Base-by-base conservation (phyloP, 1,140 invertebrate species). In the Rhagoletis zephyria region DNA sequence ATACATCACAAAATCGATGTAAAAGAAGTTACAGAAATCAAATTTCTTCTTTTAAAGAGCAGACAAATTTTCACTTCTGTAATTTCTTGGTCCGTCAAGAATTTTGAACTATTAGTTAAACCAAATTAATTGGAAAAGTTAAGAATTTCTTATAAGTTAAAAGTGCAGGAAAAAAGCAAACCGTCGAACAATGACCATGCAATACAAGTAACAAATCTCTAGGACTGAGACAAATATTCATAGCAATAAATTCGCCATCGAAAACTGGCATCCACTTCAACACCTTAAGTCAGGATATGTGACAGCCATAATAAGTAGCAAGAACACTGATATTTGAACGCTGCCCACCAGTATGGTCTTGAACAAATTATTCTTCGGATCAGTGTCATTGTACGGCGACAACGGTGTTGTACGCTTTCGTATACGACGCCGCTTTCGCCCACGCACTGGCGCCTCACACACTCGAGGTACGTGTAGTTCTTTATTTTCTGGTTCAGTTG, bases 231-330 rank as follows among this genome's bases (percentile, higher is more conserved):
- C 40, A 45, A 74, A 4, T 10, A 56, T 56, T 56, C n/a, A 81
- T 12, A 30, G n/a, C 0, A 56, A n/a, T 10, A 4, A 4, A 56
- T 9, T 56, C 5, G n/a, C 0, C 19, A 1, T 59, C 19, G n/a
- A 16, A 63, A 14, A 63, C 1, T 63, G n/a, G 30, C 6, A 9
- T 56, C 12, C 70, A 48, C 14, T 56, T 89, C 19, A 92, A 85
- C 91, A 92, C 60, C 86, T 89, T 5, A 89, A 70, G 70, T 92
- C 91, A 59, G 91, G 91, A 89, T 91, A 92, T 77, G 89, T 89
- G 30, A 92, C 89, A 63, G 91, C 91, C 90, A 92, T 91, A 85
- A 92, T 90, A 1, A 92, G 90, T 70, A 91, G 77, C 7, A 92
- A 59, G 61, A 92, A 92, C 45, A 92, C 87, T 6, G 87, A 89